Evolutionary conservation across 2,797 vertebrate species (phyloP).

Genomic region (Rhynchonycteris naso): DNA sequence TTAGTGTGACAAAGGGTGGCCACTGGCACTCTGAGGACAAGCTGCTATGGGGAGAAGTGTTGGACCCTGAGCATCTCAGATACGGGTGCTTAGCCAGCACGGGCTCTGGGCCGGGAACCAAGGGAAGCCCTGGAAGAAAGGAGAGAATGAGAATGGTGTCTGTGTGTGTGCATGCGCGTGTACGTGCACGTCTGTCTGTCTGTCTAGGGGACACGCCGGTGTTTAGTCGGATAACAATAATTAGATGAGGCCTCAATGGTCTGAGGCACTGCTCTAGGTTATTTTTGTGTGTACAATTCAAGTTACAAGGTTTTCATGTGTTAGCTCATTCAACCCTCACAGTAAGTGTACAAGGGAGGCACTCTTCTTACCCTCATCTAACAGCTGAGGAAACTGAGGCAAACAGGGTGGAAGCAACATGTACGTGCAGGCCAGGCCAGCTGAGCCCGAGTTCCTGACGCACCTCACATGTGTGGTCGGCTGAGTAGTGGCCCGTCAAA

Average conservation of each 20-base stretch:
- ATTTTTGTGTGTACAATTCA: background rate
- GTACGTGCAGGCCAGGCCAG: rapidly evolving
- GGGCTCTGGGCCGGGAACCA: rapidly evolving
- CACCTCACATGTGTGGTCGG: rapidly evolving
- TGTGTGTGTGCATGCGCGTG: background rate
- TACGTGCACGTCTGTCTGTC: background rate
- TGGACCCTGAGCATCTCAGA: background rate
- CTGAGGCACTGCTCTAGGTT: background rate
- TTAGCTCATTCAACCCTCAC: background rate
- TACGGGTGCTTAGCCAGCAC: background rate
- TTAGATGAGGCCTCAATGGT: background rate
- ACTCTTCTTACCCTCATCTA: background rate
- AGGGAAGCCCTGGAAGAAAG: background rate
- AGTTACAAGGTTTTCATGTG: background rate
- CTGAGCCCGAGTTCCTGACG: background rate
- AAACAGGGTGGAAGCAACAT: background rate
- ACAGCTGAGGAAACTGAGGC: background rate
- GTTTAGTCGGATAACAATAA: background rate
- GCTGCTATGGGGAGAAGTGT: background rate
- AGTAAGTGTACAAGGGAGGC: background rate
- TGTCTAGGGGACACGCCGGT: background rate
- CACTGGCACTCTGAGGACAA: background rate
- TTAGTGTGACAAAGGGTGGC: background rate
- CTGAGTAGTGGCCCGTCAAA: background rate
- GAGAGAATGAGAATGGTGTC: background rate